Evolutionary conservation across 2,797 vertebrate genomes (phyloP), one percentile per base, ranked within the genome.

Genomic region (Gambelia wislizenii): DNA sequence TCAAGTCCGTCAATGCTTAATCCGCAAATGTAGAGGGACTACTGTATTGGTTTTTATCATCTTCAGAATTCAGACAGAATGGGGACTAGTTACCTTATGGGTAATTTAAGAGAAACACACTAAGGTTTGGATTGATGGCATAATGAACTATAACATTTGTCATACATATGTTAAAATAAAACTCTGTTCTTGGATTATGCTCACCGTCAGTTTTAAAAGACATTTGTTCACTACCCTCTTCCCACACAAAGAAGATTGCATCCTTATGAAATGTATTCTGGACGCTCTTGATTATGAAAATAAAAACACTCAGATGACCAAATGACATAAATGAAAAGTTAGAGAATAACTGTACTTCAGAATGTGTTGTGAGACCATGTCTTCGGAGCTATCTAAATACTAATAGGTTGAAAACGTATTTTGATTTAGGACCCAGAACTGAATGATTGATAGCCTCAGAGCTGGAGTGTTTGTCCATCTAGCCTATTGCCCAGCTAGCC

Each of bases 141-240:
- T 25, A 67, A 74, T 85, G 42, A 72, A 39, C 16, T 30, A n/a
- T 76, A 76, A 16, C 10, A 25, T 75, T 69, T 54, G 2, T 70
- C 56, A 81, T 3, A 27, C 39, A 85, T 92, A 88, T 88, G 87
- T 89, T 89, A 82, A 52, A 3, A 0, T 72, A 47, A 64, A 14
- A 74, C 93, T 90, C 93, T 89, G 39, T 9, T 92, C 95, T 92
- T 76, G 20, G 79, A 78, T 82, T 69, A 91, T 56, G 83, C 79
- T 91, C 70, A n/a, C 0, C 64, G 25, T 67, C 39, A 14, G 27
- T 47, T 39, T 44, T 67, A 47, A 83, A 83, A 67, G 27, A 83
- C 27, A 47, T 20, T 59, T 69, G 44, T 87, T 79, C 76, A 61
- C 64, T 83, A n/a, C 92, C 83, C 42, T 27, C 20, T n/a, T 33